Base-by-base conservation (phyloP, 2,113 vertebrate species). In the Tychaedon coryphoeus region DNA sequence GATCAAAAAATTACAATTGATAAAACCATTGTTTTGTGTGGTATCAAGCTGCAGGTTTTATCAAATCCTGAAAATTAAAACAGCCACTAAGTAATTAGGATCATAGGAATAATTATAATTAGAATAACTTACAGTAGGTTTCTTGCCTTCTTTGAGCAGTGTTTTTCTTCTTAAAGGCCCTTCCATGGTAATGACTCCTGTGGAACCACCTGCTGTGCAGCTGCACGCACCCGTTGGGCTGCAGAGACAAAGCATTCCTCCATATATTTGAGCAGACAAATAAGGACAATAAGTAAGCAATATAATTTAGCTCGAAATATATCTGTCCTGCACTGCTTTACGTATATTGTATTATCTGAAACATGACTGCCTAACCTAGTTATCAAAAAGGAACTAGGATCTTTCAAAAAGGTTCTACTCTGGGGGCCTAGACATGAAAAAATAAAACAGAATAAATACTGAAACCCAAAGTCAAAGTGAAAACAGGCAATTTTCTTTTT, bases 131-230 rank as follows among this genome's bases (percentile, higher is more conserved):
- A 99, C 99, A 82, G 98, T 98, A 33, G 99, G 99, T 93, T 99
- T 99, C 83, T 98, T 98, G 87, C 99, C 99, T 93, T 99, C 99
- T 96, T 99, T 99, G 91, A 99, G 98, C 90, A 99, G 88, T 0
- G 99, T 99, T 97, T 99, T 99, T 78, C 99, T 98, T 69, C 98
- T 97, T 66, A 99, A 96, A 5, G 99, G 98, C 14, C 99, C 99
- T 96, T 99, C 99, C 83, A 99, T 99, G 69, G 98, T 98, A 89
- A 99, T 97, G 48, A 98, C 97, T 38, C 98, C 97, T 2, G 97
- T 70, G 14, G 98, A 98, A 69, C 95, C 98, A 93, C 98, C 97
- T 86, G 98, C 97, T 88, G 98, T 96, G 89, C 98, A 99, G 92
- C 98, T 98, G 96, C 98, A 98, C 1, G 98, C 95, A 19, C 98